Evolutionary conservation across 2,113 vertebrate species (phyloP).

Genomic region (Emberiza fucata): DNA sequence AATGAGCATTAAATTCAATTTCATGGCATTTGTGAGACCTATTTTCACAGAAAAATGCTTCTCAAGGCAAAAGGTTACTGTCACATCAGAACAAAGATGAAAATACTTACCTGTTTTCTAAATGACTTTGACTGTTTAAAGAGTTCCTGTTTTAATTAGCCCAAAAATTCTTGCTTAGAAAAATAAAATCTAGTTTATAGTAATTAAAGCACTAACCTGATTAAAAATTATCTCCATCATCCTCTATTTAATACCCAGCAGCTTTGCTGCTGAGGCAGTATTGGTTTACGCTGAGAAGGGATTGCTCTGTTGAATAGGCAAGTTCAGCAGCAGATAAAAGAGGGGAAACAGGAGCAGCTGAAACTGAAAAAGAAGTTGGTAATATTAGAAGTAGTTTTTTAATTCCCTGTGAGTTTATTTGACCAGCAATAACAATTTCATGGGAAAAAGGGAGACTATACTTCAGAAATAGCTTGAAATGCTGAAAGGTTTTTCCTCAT

Average conservation of each 20-base stretch:
- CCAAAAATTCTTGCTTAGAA: conserved; percentile 27
- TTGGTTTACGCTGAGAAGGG: background rate
- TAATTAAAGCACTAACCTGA: conserved; percentile 57
- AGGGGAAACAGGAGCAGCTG: background rate
- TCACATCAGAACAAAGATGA: background rate
- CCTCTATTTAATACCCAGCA: background rate
- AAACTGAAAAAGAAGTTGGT: background rate
- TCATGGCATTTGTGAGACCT: background rate
- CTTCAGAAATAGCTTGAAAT: background rate
- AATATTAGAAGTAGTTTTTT: background rate
- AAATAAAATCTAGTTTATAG: conserved; percentile 54
- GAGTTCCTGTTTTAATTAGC: background rate
- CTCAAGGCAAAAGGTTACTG: background rate
- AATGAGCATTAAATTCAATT: background rate
- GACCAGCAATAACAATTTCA: background rate
- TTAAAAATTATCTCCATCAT: conserved; percentile 49
- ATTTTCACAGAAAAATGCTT: background rate
- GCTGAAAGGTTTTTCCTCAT: background rate
- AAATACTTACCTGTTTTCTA: background rate
- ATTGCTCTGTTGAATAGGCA: background rate
- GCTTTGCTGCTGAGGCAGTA: background rate
- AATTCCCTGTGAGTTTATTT: background rate
- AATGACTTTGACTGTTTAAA: background rate
- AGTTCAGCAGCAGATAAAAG: background rate
- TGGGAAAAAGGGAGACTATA: background rate